Percentiles rank a stretch among this genome's conserved stretches.
Conservation (phyloP, 2,113 vertebrate species). For the Cinclus mexicanus region DNA sequence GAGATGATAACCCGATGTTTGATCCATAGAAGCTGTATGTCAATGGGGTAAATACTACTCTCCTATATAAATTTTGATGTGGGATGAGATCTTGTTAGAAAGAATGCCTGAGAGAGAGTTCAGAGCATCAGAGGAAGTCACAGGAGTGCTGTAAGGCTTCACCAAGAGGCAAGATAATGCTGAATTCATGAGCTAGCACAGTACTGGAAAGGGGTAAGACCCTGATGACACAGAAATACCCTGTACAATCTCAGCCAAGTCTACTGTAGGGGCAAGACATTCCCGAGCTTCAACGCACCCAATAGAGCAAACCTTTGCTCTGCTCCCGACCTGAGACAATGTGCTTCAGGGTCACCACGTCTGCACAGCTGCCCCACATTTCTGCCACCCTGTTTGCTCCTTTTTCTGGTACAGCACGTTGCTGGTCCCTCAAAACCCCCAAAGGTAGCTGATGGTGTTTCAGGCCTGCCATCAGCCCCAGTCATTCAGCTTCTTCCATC, state of each 20-base stretch:
- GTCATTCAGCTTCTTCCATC: neutral
- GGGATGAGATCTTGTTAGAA: neutral
- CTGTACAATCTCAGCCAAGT: neutral
- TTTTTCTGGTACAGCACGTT: neutral
- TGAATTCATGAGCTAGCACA: neutral
- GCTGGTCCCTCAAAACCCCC: neutral
- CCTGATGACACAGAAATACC: neutral
- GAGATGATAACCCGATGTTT: neutral
- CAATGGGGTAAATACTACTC: neutral
- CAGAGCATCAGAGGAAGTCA: neutral
- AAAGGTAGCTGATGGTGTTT: neutral
- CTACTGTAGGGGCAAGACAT: neutral
- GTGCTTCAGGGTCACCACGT: neutral
- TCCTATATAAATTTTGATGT: neutral
- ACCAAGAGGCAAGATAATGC: neutral
- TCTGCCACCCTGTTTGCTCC: neutral
- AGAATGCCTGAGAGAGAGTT: neutral
- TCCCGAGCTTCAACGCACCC: neutral
- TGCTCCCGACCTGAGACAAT: neutral
- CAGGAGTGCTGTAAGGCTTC: neutral
- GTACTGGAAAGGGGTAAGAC: neutral
- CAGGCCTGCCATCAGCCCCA: neutral
- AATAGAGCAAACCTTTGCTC: neutral
- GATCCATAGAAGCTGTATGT: neutral
- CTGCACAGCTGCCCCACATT: neutral